These are phyloP conservation scores for Cyrtodaria siliqua DNA, from an alignment of 2,888 invertebrate species.

Conservation along the genomic window DNA sequence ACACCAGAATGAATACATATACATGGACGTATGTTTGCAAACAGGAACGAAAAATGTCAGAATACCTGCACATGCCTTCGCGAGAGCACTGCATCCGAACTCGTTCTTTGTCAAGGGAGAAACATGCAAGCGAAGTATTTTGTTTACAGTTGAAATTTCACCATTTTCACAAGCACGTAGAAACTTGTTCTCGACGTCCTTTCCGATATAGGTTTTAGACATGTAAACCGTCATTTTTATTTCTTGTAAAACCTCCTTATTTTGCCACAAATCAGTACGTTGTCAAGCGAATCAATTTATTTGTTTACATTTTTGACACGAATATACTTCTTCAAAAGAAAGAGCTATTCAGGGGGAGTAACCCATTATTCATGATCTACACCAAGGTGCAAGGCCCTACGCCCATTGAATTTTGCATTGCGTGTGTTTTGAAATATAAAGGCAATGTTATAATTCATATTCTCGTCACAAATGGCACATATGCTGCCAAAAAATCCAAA, in stretches of 20 bases:
- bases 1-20: too few relatives aligned
- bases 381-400: too few relatives aligned
- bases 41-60: too few relatives aligned
- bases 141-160: constrained; percentile 76
- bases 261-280: constrained; percentile 24
- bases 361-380: too few relatives aligned
- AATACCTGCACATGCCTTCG: constrained; percentile 69
- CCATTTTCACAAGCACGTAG: constrained; percentile 72
- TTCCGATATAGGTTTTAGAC: constrained; percentile 70
- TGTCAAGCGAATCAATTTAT: constrained; percentile 67
- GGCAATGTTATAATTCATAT: too few relatives aligned
- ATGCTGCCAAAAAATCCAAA: too few relatives aligned
- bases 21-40: too few relatives aligned
- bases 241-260: too few relatives aligned
- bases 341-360: constrained; percentile 13
- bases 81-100: constrained; percentile 68
- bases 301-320: constrained; percentile 63
- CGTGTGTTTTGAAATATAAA: too few relatives aligned
- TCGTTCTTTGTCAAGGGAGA: constrained; percentile 71
- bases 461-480: too few relatives aligned
- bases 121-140: constrained; percentile 74
- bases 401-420: too few relatives aligned
- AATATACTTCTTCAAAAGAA: constrained; percentile 19
- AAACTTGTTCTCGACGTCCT: constrained; percentile 72
- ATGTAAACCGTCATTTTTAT: constrained; percentile 54